A percentile compares a stretch with the other conserved stretches of the same genome.
phyloP scores from a whole-genome alignment of 2,113 vertebrate species.

The Antechinus flavipes region DNA sequence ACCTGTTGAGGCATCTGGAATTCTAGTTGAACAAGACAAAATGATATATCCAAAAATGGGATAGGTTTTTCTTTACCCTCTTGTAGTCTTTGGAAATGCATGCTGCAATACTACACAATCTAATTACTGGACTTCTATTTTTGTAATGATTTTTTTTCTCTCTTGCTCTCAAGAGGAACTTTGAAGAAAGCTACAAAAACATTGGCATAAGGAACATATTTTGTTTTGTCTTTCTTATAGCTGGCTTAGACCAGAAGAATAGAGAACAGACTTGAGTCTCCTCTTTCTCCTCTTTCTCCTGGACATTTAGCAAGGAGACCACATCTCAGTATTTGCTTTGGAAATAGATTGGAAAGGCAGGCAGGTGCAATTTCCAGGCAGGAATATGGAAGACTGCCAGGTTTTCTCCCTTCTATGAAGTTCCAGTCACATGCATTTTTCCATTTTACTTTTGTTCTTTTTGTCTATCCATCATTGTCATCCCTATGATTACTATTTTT shows the following conservation, averaged over 20 bases:
- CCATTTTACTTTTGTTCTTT: not conserved
- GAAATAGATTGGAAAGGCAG: not conserved
- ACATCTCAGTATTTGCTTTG: not conserved
- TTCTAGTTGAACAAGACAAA: not conserved
- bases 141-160: not conserved
- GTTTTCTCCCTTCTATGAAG: not conserved
- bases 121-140: not conserved
- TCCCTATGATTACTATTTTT: not conserved
- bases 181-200: not conserved
- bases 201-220: not conserved
- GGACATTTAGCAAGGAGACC: not conserved
- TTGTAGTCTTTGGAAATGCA: not conserved
- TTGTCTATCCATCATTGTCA: not conserved
- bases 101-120: not conserved
- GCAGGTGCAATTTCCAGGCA: not conserved
- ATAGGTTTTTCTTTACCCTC: not conserved
- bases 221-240: not conserved
- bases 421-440: not conserved
- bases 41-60: not conserved
- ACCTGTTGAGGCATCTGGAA: not conserved
- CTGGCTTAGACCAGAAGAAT: not conserved
- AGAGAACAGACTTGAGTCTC: not conserved
- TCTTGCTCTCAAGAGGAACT: not conserved
- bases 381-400: too few species aligned
- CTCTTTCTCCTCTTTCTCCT: not conserved